Base-by-base conservation (phyloP, 2,797 vertebrate genomes). In the Poecilia picta region DNA sequence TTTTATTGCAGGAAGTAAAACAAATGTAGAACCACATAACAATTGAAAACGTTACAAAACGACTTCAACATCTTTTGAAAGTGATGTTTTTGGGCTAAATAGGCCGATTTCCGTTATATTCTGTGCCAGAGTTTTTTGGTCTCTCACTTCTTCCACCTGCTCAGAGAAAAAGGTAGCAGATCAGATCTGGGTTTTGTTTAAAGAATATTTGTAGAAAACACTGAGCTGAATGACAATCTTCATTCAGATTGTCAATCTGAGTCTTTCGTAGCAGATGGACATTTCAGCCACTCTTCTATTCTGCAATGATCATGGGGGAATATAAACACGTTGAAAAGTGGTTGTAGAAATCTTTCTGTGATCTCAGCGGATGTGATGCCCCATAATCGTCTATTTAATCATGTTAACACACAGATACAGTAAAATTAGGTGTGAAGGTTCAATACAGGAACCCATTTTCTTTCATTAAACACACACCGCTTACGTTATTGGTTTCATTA, bases 1-100 rank as follows among this genome's bases (percentile, higher is more conserved):
- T 91, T 95, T 95, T 93, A 95, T 89, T 89, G 89, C 74, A 77
- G 78, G 5, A 87, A 79, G 91, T 92, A 93, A 93, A 92, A 93
- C 89, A 77, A 90, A 92, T 87, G 85, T 85, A 88, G 89, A 91
- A 91, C 92, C 92, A 92, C 89, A 93, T 92, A 93, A 93, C 91
- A 92, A 91, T 87, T 89, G 94, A 92, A 86, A 87, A 88, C 89
- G 88, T 91, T 79, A 89, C 76, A 62, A 89, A 92, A 91, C 92
- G 85, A 91, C 83, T 89, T 91, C 83, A 85, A 78, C 81, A 85
- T 88, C 82, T 88, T 88, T 91, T 87, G 83, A 89, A 89, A 93
- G 93, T 90, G 88, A 75, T 85, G 77, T 80, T 41, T 41, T 92
- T 87, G 90, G 89, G 91, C 72, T 85, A 81, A 83, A 74, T 20